Percentiles rank a stretch among this genome's conserved stretches.
Conservation (phyloP, 2,888 invertebrate genomes). For the Sphaeridia pumilis region DNA sequence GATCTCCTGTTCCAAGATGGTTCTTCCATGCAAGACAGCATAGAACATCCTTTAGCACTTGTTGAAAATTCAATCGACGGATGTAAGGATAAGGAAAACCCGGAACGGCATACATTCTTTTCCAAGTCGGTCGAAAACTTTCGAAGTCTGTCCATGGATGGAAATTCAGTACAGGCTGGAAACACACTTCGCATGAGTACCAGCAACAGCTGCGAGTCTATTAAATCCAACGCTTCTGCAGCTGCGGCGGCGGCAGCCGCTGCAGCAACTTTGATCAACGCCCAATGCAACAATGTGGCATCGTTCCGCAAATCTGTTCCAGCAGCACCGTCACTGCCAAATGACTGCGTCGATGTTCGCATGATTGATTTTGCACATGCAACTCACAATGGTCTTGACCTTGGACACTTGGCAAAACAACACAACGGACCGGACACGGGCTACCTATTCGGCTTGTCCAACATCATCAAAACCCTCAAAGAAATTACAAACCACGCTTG, state of each 20-base stretch:
- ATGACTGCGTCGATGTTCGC: slow-evolving; percentile 40
- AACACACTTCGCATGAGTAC: slow-evolving; percentile 5
- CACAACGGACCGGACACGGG: slow-evolving; percentile 41
- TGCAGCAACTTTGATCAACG: too few relatives aligned
- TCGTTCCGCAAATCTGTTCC: slow-evolving; percentile 17
- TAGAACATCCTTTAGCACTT: slow-evolving; percentile 10
- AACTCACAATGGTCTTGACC: slow-evolving; percentile 39
- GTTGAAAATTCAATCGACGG: slow-evolving; percentile 15
- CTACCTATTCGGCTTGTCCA: slow-evolving; percentile 42
- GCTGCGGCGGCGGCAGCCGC: too few relatives aligned
- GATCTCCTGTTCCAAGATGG: slow-evolving; percentile 27
- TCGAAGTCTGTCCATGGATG: not conserved
- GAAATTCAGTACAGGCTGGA: not conserved
- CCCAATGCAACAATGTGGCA: slow-evolving; percentile 4
- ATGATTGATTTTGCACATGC: slow-evolving; percentile 45
- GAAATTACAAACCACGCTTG: slow-evolving; percentile 33
- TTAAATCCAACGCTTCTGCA: slow-evolving; percentile 1
- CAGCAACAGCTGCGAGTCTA: slow-evolving; percentile 11
- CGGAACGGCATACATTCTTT: slow-evolving; percentile 36
- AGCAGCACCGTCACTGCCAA: slow-evolving; percentile 22
- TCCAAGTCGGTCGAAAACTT: slow-evolving; percentile 18
- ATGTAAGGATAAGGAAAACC: slow-evolving; percentile 6
- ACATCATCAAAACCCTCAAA: slow-evolving; percentile 39
- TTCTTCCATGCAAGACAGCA: too few relatives aligned
- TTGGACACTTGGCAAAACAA: slow-evolving; percentile 31